Percentiles rank a stretch among this genome's conserved stretches.
phyloP scores from a whole-genome alignment of 2,797 vertebrate genomes.

The Melopsittacus undulatus region DNA sequence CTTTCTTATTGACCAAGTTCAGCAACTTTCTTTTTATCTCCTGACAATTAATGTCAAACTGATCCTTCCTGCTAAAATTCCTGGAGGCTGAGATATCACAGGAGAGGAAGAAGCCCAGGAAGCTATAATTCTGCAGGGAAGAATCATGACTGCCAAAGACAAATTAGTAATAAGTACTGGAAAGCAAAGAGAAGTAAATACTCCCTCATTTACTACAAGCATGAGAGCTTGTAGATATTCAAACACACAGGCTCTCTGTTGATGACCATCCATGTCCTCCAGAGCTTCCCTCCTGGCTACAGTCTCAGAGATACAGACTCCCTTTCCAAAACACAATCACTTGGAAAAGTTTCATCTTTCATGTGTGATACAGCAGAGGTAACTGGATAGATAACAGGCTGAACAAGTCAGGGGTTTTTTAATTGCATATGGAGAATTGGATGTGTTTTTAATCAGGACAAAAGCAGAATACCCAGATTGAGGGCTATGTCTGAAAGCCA shows the following conservation, averaged over 20 bases:
- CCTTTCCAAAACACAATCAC: not conserved
- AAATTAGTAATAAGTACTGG: not conserved
- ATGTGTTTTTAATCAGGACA: not conserved
- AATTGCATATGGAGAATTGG: not conserved
- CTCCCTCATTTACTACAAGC: not conserved
- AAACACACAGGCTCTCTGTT: not conserved
- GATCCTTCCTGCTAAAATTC: not conserved
- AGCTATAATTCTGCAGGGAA: not conserved
- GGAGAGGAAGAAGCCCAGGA: not conserved
- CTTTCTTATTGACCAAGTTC: not conserved
- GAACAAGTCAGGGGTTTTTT: rapidly evolving
- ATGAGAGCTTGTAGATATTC: not conserved
- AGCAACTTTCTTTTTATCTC: not conserved
- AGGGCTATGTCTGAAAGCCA: not conserved
- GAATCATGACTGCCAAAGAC: not conserved
- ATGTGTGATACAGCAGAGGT: not conserved
- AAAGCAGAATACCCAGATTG: not conserved
- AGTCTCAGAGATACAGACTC: rapidly evolving
- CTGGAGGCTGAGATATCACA: not conserved
- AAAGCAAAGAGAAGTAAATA: not conserved
- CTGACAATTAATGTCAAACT: not conserved
- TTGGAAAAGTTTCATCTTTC: not conserved
- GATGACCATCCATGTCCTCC: rapidly evolving
- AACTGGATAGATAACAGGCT: not conserved
- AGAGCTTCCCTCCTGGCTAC: not conserved